These are phyloP conservation scores for Pediacus dermestoides DNA, from an alignment of 2,888 invertebrate genomes.

Conservation along the genomic window DNA sequence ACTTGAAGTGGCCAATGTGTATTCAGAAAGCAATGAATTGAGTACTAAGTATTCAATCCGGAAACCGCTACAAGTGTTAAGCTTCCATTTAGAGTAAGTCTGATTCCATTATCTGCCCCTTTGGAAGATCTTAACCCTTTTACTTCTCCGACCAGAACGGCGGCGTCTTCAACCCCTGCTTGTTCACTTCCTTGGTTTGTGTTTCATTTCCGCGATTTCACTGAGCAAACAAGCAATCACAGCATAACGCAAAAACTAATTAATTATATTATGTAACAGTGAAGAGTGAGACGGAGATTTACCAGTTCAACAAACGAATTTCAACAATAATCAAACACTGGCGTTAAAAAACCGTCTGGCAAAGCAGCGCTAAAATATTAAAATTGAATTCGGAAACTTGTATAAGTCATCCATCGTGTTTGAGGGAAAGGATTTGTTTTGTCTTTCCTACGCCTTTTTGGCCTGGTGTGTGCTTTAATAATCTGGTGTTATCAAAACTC, in stretches of 20 bases:
- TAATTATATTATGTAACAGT: too few relatives aligned
- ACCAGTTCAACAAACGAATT: too few relatives aligned
- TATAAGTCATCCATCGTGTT: constrained; percentile 24
- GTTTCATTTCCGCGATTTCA: constrained; percentile 29
- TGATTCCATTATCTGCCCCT: constrained; percentile 51
- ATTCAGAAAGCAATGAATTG: constrained; percentile 47
- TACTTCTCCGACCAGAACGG: constrained; percentile 27
- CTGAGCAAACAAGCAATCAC: constrained; percentile 30
- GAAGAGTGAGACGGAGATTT: too few relatives aligned
- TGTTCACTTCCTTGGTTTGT: constrained; percentile 23
- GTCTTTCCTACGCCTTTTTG: not conserved
- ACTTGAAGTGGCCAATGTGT: constrained; percentile 43
- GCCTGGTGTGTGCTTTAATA: constrained; percentile 3
- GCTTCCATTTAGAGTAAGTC: constrained; percentile 51
- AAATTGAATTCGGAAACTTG: too few relatives aligned
- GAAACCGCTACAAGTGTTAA: constrained; percentile 51
- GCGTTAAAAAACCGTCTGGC: too few relatives aligned
- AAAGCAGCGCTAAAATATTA: too few relatives aligned
- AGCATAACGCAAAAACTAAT: constrained; percentile 32
- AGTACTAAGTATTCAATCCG: constrained; percentile 49
- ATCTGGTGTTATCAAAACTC: constrained; percentile 38
- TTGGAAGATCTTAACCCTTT: constrained; percentile 47
- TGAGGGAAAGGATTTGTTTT: constrained; percentile 7
- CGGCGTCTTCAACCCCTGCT: constrained; percentile 1
- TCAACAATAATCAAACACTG: too few relatives aligned